Evolutionary conservation across 2,888 invertebrate species (phyloP).

Genomic region (Monochamus alternatus): DNA sequence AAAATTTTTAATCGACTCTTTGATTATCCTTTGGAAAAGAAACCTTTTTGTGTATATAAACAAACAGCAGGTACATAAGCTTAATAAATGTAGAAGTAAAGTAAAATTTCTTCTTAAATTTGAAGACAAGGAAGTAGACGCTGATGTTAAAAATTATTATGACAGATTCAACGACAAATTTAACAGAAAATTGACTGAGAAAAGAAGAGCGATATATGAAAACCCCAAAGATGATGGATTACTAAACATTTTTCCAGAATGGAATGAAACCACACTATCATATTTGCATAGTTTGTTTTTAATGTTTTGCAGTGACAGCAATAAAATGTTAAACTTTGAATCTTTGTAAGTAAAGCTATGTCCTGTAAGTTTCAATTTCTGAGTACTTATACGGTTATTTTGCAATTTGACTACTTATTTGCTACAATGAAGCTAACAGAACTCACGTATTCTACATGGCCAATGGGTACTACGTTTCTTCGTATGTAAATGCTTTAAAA

Average conservation of each 20-base stretch:
- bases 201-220: conserved; percentile 37
- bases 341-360: conserved; percentile 39
- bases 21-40: conserved; percentile 45
- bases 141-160: conserved; percentile 34
- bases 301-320: conserved; percentile 74
- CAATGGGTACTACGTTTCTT: too few species aligned
- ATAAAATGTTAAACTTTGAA: conserved; percentile 74
- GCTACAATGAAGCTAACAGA: too few species aligned
- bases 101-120: not conserved
- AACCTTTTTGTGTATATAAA: conserved; percentile 33
- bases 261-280: conserved; percentile 75
- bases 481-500: too few species aligned
- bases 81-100: not conserved
- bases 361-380: not conserved
- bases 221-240: conserved; percentile 38
- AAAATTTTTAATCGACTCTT: conserved; percentile 31
- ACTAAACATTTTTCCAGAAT: conserved; percentile 72
- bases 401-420: too few species aligned
- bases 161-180: conserved; percentile 42
- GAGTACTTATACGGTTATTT: not conserved
- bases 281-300: conserved; percentile 75
- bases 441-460: too few species aligned
- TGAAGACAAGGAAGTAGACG: conserved; percentile 14
- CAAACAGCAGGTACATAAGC: conserved; percentile 27
- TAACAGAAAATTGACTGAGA: conserved; percentile 39